Conservation (phyloP, 2,113 vertebrate genomes). For the Opisthocomus hoazin region DNA sequence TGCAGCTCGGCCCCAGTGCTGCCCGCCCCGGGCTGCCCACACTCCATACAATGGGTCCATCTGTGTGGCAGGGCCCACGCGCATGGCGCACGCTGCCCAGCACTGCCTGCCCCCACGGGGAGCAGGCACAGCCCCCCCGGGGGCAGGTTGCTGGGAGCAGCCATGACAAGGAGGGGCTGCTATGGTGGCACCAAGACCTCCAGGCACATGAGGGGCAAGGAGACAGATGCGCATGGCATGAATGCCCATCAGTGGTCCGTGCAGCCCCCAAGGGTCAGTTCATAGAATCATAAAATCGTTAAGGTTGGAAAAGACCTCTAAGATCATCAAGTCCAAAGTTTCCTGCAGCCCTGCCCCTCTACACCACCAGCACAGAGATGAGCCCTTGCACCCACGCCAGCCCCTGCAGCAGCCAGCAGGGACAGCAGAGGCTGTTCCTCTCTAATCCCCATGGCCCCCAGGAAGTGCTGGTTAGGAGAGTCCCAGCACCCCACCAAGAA, state of each 20-base stretch:
- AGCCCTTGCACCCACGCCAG: rapidly evolving
- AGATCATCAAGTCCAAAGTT: no score
- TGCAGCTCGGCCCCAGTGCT: rapidly evolving
- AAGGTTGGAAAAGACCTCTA: no score
- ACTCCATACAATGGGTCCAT: neutral
- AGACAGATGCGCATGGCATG: rapidly evolving
- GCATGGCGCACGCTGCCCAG: rapidly evolving
- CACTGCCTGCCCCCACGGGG: neutral
- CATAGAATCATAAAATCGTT: no score
- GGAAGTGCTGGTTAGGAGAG: neutral
- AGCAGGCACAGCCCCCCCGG: rapidly evolving
- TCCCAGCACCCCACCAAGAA: neutral
- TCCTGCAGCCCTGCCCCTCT: neutral
- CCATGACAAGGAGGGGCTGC: neutral
- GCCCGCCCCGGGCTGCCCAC: neutral
- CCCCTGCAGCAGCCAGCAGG: neutral
- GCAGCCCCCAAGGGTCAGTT: neutral
- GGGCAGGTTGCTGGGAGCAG: neutral
- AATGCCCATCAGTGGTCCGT: neutral
- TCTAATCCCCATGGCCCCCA: neutral
- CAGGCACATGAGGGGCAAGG: neutral
- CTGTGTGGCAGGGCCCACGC: neutral
- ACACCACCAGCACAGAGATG: neutral
- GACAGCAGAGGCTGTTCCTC: neutral
- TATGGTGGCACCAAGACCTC: rapidly evolving